Evolutionary conservation across 2,797 vertebrate species (phyloP), one percentile per base, ranked within the genome.

Genomic region (Alcedo atthis): DNA sequence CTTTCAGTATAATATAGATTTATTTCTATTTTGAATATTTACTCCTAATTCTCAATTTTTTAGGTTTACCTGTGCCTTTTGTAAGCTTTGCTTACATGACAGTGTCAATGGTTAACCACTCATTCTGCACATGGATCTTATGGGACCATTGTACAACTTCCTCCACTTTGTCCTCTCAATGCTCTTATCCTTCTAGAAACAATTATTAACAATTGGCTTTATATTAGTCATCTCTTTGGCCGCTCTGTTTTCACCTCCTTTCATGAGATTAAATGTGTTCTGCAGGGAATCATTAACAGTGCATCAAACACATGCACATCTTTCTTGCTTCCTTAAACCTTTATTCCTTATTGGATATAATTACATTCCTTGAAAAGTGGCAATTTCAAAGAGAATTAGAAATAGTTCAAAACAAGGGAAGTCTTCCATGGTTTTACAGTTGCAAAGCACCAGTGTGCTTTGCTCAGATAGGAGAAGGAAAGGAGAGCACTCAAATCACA

Each of bases 321-420:
- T 67, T 85, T 73, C 53, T 91, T 88, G 15, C 25, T 73, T 87
- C 42, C 66, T 76, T 86, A 86, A 88, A 77, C 9, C 22, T 93
- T 86, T 88, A 42, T 63, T 86, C 35, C 57, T 76, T 43, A 58
- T 10, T 73, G 15, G 32, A 48, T 55, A n/a, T 26, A 71, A 84
- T 37, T 77, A 87, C 87, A 54, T 51, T 87, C 28, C 28, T 71
- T 82, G 53, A 71, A 86, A 85, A 90, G 32, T 21, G 42, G 25
- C 17, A 33, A 32, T 91, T 9, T 74, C 45, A 67, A 89, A 87
- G 11, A 80, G 37, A 86, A 77, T 42, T 28, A 82, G 46, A 77
- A 84, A 45, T 67, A 86, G 30, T 64, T 73, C 28, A 81, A 81
- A 84, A 55, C 20, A 82, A 82, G 13, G 7, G 5, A 63, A 67